Conservation (phyloP, 2,888 invertebrate species). For the Cryptops parisi region DNA sequence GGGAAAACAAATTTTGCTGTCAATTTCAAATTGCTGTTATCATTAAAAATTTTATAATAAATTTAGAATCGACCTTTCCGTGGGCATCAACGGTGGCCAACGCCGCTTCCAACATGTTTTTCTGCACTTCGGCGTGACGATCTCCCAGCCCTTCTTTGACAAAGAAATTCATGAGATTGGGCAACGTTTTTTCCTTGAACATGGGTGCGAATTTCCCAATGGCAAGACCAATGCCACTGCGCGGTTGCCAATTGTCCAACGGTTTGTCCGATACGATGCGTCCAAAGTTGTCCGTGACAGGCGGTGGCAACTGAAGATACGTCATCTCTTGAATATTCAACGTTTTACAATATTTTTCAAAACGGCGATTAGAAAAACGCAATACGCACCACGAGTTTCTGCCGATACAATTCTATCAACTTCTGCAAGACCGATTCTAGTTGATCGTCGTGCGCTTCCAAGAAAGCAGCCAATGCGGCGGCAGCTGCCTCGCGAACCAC, state of each 20-base stretch:
- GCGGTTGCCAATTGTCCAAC: slow-evolving; percentile 77
- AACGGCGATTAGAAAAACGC: not conserved
- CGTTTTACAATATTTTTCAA: too few species aligned
- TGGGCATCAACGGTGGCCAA: slow-evolving; percentile 78
- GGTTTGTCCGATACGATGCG: slow-evolving; percentile 61
- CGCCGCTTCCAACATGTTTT: slow-evolving; percentile 88
- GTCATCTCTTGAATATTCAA: too few species aligned
- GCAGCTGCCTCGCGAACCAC: slow-evolving; percentile 73
- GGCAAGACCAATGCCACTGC: slow-evolving; percentile 75
- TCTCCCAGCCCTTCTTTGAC: slow-evolving; percentile 78
- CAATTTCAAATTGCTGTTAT: not conserved
- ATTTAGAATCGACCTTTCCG: slow-evolving; percentile 76
- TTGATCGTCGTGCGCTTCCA: slow-evolving; percentile 40
- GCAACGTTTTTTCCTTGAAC: slow-evolving; percentile 50
- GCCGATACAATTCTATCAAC: slow-evolving; percentile 56
- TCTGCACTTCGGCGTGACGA: slow-evolving; percentile 61
- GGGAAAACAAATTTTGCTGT: slow-evolving; percentile 11
- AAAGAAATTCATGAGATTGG: slow-evolving; percentile 55
- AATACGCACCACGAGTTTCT: slow-evolving; percentile 53
- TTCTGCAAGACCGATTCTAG: slow-evolving; percentile 43
- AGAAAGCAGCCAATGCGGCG: slow-evolving; percentile 54
- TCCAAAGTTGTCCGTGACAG: slow-evolving; percentile 80
- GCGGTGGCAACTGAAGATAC: slow-evolving; percentile 55
- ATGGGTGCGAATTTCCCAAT: slow-evolving; percentile 63
- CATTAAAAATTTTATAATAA: not conserved